These are phyloP conservation scores for Pteronotus mesoamericanus DNA, from an alignment of 2,797 vertebrate genomes.

Conservation along the genomic window DNA sequence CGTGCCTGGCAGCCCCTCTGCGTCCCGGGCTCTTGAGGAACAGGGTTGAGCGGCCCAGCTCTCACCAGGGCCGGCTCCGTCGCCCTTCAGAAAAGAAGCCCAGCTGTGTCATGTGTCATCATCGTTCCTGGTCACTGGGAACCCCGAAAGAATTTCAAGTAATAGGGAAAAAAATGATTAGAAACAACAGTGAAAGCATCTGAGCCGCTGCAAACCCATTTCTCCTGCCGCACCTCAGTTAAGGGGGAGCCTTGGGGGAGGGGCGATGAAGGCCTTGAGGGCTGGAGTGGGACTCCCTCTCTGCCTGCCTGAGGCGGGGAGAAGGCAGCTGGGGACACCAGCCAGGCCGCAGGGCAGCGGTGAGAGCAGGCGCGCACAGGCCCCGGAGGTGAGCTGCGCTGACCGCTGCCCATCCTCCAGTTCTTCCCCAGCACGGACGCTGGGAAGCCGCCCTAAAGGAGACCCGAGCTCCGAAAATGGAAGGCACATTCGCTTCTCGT, in stretches of 20 bases:
- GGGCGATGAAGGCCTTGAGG: no score
- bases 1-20: background rate
- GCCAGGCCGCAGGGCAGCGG: background rate
- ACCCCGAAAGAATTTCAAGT: background rate
- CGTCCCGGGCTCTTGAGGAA: background rate
- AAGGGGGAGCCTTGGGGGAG: no score
- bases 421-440: background rate
- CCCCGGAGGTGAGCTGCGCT: no score
- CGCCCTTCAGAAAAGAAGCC: background rate
- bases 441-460: background rate
- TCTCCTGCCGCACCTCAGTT: background rate
- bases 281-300: rapidly evolving
- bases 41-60: background rate
- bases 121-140: background rate
- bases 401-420: background rate
- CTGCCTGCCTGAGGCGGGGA: no score
- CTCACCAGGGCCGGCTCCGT: background rate
- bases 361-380: no score
- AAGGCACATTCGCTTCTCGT: background rate
- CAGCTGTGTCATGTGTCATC: background rate
- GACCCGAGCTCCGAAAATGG: background rate
- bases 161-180: background rate
- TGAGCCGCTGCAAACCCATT: background rate
- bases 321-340: no score
- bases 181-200: background rate